Percentiles rank a stretch among this genome's conserved stretches.
Conservation (phyloP, 2,888 invertebrate genomes). For the Empis livida region DNA sequence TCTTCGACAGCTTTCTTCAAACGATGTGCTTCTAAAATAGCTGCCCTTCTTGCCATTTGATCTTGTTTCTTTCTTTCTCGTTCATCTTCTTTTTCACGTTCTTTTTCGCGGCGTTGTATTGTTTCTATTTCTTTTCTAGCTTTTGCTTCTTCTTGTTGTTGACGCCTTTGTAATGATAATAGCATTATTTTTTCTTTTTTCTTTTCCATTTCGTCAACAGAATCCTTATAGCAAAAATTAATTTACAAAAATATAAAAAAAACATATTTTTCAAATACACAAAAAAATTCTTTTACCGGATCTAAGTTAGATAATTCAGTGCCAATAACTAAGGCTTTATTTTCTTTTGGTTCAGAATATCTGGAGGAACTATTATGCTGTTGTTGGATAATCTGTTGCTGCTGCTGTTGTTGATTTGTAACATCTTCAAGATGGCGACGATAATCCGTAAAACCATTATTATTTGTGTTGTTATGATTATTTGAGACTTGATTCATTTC, state of each 20-base stretch:
- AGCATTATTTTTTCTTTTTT: constrained; percentile 87
- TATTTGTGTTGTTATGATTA: constrained; percentile 4
- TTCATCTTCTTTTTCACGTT: constrained; percentile 62
- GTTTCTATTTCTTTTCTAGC: constrained; percentile 72
- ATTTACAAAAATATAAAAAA: neutral
- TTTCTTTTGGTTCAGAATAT: constrained; percentile 35
- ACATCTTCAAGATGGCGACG: constrained; percentile 28
- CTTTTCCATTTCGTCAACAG: constrained; percentile 81
- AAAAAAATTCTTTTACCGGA: constrained; percentile 41
- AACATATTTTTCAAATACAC: neutral
- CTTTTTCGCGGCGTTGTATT: constrained; percentile 59
- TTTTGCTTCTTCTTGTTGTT: constrained; percentile 79
- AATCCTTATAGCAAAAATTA: constrained; percentile 43
- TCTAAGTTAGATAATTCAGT: constrained; percentile 51
- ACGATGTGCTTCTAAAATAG: constrained; percentile 85
- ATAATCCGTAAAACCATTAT: constrained; percentile 13
- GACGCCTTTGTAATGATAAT: constrained; percentile 76
- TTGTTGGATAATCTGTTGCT: constrained; percentile 17
- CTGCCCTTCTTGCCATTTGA: constrained; percentile 73
- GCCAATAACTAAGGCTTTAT: constrained; percentile 51
- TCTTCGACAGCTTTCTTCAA: constrained; percentile 87
- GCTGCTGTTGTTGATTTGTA: constrained; percentile 20
- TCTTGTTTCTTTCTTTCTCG: constrained; percentile 64
- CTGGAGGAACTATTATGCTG: constrained; percentile 13
- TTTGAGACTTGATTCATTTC: constrained; percentile 13